These are phyloP conservation scores for Chrysomallon squamiferum DNA, from an alignment of 1,140 invertebrate species.

Conservation along the genomic window DNA sequence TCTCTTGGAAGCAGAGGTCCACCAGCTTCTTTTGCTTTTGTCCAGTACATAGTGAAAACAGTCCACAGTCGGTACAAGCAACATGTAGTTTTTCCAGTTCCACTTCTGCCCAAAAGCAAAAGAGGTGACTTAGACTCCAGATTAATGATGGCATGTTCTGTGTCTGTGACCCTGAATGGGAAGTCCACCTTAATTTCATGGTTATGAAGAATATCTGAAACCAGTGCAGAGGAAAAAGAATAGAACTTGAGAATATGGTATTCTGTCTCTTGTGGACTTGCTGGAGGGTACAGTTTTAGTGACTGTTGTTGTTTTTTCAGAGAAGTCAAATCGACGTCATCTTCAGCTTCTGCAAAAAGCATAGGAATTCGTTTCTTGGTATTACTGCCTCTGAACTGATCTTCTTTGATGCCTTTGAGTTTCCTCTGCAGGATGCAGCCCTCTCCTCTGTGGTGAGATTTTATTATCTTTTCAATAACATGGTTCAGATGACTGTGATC, in stretches of 20 bases:
- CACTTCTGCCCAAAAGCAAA: slow-evolving; percentile 54
- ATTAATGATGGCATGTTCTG: slow-evolving; percentile 56
- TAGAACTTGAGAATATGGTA: slow-evolving; percentile 61
- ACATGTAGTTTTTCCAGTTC: slow-evolving; percentile 59
- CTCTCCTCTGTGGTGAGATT: slow-evolving; percentile 49
- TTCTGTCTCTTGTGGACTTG: slow-evolving; percentile 54
- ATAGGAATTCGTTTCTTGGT: slow-evolving; percentile 32
- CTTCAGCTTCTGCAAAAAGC: slow-evolving; percentile 37
- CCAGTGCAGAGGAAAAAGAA: slow-evolving; percentile 49
- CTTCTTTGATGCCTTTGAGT: slow-evolving; percentile 35
- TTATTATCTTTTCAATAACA: slow-evolving; percentile 40
- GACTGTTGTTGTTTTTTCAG: slow-evolving; percentile 20
- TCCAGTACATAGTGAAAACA: slow-evolving; percentile 51
- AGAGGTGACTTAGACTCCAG: slow-evolving; percentile 43
- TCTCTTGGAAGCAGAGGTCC: slow-evolving; percentile 33
- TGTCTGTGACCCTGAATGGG: slow-evolving; percentile 57
- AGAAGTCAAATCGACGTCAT: slow-evolving; percentile 21
- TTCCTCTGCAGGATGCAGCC: slow-evolving; percentile 49
- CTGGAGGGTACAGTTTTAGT: slow-evolving; percentile 41
- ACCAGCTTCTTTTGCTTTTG: slow-evolving; percentile 31
- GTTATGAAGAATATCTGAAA: slow-evolving; percentile 42
- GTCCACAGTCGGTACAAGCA: slow-evolving; percentile 57
- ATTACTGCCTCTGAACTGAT: slow-evolving; percentile 10
- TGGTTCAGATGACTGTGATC: slow-evolving; percentile 38
- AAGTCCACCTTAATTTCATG: slow-evolving; percentile 54